These are phyloP conservation scores for Scaptomyza cyrtandrae DNA, from an alignment of 2,888 invertebrate genomes.

Conservation along the genomic window DNA sequence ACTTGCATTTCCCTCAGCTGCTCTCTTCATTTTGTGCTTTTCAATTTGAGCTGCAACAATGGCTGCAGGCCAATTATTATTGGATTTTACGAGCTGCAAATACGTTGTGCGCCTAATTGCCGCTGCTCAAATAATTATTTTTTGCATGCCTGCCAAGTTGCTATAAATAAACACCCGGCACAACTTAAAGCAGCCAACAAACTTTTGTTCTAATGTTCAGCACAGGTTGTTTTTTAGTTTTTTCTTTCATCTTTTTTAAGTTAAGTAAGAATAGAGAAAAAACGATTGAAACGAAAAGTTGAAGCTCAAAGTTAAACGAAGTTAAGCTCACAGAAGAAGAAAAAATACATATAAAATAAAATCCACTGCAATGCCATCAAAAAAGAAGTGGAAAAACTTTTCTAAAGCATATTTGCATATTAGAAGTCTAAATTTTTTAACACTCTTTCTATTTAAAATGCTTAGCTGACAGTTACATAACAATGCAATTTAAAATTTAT, in stretches of 20 bases:
- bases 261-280: no score
- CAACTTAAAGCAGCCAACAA: conserved; percentile 17
- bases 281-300: conserved; percentile 65
- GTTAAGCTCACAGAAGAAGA: conserved; percentile 26
- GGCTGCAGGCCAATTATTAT: conserved; percentile 17
- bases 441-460: conserved; percentile 2
- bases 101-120: conserved; percentile 54
- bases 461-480: not conserved
- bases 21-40: conserved; percentile 18
- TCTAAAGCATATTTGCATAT: conserved; percentile 5
- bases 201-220: conserved; percentile 46
- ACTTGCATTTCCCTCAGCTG: conserved; percentile 10
- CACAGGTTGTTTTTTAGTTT: conserved; percentile 21
- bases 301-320: conserved; percentile 53
- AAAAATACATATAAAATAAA: not conserved
- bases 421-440: conserved; percentile 9
- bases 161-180: conserved; percentile 59
- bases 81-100: conserved; percentile 49
- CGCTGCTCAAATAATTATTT: conserved; percentile 48
- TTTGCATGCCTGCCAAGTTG: conserved; percentile 39
- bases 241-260: not conserved
- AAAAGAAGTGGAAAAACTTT: conserved; percentile 19
- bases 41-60: conserved; percentile 46
- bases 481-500: not conserved
- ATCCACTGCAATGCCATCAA: conserved; percentile 11